Evolutionary conservation across 2,888 invertebrate genomes (phyloP), one percentile per base, ranked within the genome.

Genomic region (Caenorhabditis sp.): DNA sequence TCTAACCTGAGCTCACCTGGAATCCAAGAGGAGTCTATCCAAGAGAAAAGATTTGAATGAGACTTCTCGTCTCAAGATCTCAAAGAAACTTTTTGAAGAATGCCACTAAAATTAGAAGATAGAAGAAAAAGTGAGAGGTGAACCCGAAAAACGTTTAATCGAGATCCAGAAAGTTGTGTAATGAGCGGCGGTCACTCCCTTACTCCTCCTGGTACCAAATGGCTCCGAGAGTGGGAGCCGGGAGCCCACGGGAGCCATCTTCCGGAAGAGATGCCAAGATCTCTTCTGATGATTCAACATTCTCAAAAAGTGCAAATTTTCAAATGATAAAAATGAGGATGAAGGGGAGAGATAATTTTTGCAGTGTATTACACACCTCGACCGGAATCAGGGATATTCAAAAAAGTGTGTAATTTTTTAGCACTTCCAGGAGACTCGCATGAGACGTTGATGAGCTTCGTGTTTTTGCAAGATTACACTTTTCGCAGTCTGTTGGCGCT

Each of bases 171-270:
- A n/a, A 49, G 47, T 28, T 54, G 54, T 54, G 75, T 75, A 75
- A 68, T 51, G 66, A 56, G 41, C 44, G n/a, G n/a, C n/a, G 75
- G 75, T 75, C 66, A 66, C 75, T 75, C 54, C 61, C 41, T 24
- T 58, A 56, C 69, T 56, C 35, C 63, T 49, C 75, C 66, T 75
- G 75, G 75, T 64, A 75, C 75, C 66, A 44, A 66, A 66, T 58
- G 75, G 47, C 75, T 75, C 75, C 75, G 75, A 26, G 26, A 51
- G 35, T 16, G 59, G 19, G 56, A 47, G 44, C 14, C 10, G 28
- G 61, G 73, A 44, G 49, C 72, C 44, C 22, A 22, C 44, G n/a
- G 54, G 44, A 63, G 54, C 41, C 35, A 38, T 49, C 38, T 38
- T 38, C 38, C 38, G 38, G 38, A 38, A 38, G 19, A 47, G 26